phyloP scores from a whole-genome alignment of 2,888 invertebrate species.

The Augochlorella aurata region DNA sequence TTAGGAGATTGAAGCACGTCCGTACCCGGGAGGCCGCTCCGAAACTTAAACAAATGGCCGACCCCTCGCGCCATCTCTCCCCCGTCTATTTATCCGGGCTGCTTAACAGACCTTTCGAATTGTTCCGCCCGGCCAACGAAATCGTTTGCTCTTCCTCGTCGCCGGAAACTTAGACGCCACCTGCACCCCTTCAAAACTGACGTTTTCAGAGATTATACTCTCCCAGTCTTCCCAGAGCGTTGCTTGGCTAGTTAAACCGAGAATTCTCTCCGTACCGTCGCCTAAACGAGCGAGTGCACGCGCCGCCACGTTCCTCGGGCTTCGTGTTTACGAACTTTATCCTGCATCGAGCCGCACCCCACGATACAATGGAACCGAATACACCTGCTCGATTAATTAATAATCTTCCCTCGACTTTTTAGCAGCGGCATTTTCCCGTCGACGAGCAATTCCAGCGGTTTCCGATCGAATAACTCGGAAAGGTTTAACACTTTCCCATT shows the following conservation, averaged over 20 bases:
- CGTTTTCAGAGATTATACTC: not conserved
- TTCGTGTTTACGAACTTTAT: no score
- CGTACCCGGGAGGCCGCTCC: conserved; percentile 32
- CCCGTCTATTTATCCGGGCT: conserved; percentile 25
- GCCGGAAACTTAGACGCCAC: not conserved
- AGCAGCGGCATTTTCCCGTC: no score
- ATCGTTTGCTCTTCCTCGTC: not conserved
- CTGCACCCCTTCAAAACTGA: not conserved
- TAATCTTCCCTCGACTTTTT: no score
- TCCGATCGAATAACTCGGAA: no score
- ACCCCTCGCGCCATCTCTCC: not conserved
- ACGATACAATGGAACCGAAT: no score
- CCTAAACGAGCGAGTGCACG: no score
- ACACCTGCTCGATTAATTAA: no score
- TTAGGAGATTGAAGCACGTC: conserved; percentile 65
- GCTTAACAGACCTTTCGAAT: conserved; percentile 39
- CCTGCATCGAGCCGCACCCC: no score
- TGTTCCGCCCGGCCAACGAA: conserved; percentile 1
- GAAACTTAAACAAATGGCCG: conserved; percentile 53
- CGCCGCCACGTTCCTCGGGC: no score
- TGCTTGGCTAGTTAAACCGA: not conserved
- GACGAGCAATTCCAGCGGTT: no score
- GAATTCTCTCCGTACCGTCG: no score
- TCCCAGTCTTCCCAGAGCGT: not conserved
- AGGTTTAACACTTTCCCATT: no score